Evolutionary conservation across 2,113 vertebrate genomes (phyloP).

Genomic region (Esox niger): DNA sequence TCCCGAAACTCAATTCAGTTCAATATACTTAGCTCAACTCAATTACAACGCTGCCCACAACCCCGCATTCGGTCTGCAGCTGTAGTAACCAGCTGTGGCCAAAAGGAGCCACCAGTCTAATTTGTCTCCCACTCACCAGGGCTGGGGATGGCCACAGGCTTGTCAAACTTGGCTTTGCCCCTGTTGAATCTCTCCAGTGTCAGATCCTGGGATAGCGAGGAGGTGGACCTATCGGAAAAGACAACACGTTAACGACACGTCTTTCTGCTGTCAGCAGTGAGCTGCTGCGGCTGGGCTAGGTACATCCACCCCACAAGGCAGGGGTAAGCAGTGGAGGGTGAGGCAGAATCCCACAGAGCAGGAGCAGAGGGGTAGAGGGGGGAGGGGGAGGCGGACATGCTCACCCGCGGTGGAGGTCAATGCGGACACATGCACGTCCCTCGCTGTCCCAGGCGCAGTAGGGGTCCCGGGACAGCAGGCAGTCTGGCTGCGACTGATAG

Average conservation of each 20-base stretch:
- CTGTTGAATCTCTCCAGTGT: constrained; percentile 74
- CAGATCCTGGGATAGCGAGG: constrained; percentile 76
- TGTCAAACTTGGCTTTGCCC: constrained; percentile 74
- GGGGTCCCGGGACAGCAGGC: constrained; percentile 88
- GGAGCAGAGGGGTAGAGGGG: not conserved
- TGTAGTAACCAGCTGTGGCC: constrained; percentile 29
- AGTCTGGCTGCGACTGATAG: constrained; percentile 89
- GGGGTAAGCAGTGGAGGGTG: not conserved
- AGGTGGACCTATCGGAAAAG: constrained; percentile 64
- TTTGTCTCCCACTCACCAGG: constrained; percentile 64
- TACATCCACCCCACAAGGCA: not conserved
- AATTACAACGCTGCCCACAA: not conserved
- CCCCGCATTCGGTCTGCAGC: not conserved
- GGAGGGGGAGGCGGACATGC: constrained; percentile 8
- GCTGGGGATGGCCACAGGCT: constrained; percentile 73
- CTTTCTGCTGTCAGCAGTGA: too few species aligned
- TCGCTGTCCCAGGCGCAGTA: constrained; percentile 92
- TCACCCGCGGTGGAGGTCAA: constrained; percentile 78
- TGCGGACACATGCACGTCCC: constrained; percentile 81
- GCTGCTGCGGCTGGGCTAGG: not conserved
- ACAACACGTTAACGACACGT: not conserved
- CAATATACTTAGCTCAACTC: constrained; percentile 4
- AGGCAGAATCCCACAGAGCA: not conserved
- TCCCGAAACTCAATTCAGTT: too few species aligned
- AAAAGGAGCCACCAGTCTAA: constrained; percentile 45